Evolutionary conservation across 2,113 vertebrate species (phyloP), one percentile per base, ranked within the genome.

Genomic region (Diglossa brunneiventris): DNA sequence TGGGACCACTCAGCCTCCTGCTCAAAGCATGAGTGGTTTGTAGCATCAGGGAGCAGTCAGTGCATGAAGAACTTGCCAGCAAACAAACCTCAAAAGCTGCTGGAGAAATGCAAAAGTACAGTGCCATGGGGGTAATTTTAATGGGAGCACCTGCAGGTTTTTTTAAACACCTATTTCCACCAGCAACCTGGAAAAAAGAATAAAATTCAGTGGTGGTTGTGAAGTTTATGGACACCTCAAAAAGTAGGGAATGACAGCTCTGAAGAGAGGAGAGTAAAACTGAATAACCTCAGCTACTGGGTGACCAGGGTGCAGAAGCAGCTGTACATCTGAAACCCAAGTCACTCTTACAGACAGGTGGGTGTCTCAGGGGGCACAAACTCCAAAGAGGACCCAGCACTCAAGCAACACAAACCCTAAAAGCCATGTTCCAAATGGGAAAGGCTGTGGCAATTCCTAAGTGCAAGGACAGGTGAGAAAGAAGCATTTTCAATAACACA

Each of bases 401-500:
- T 1, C 1, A 42, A 84, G 13, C 61, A 66, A 24, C 26, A 28
- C 35, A 53, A 79, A 28, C 31, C 31, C 11, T 16, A 14, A 49
- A n/a, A 31, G 13, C 10, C 58, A 61, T 0, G 0, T 15, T 84
- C 30, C 64, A 37, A 42, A 55, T 0, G 1, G 52, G 28, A 68
- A n/a, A 63, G 58, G 67, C 62, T 46, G 30, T 23, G 46, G 37
- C 12, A 46, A 33, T 17, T 52, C 62, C 75, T 15, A 66, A 27
- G 27, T 28, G 35, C 59, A 68, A 59, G 28, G 28, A 44, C 0
- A 87, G 47, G 59, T 0, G 8, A 83, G 26, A 15, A 66, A 46
- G 35, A 75, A 68, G 15, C 9, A 15, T 28, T 76, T 61, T 58
- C 76, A 80, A 16, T 59, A 72, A 46, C 39, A 37, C 0, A 2